Conservation (phyloP, 1,140 invertebrate species). For the Drosophila neocordata region DNA sequence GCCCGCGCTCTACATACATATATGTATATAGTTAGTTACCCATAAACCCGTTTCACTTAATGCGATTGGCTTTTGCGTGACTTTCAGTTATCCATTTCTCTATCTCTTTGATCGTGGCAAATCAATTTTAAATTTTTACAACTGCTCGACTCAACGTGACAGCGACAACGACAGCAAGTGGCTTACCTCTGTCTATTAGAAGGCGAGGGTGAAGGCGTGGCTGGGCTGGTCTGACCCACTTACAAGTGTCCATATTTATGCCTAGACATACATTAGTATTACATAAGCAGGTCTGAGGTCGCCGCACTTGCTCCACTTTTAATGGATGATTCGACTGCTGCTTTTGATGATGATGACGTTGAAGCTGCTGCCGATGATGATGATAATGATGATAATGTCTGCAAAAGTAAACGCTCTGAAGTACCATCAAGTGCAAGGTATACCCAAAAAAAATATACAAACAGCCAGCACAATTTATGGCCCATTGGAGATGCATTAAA, state of each 20-base stretch:
- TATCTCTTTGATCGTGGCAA: constrained; percentile 69
- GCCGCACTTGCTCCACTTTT: constrained; percentile 62
- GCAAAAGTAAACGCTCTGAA: constrained; percentile 45
- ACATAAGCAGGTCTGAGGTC: constrained; percentile 53
- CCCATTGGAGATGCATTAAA: constrained; percentile 76
- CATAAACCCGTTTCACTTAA: constrained; percentile 45
- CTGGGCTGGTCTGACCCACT: constrained; percentile 31
- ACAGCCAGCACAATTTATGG: constrained; percentile 65
- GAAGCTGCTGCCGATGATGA: neutral
- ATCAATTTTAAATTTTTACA: constrained; percentile 60
- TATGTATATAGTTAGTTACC: neutral
- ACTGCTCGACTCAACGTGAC: constrained; percentile 54
- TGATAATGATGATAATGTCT: constrained; percentile 18
- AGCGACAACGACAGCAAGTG: constrained; percentile 28
- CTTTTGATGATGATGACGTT: too few species aligned
- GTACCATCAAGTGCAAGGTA: constrained; percentile 66
- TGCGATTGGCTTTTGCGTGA: constrained; percentile 65
- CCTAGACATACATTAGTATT: constrained; percentile 40
- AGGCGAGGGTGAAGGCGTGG: constrained; percentile 50
- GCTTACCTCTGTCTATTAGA: neutral
- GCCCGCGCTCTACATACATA: neutral
- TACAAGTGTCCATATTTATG: constrained; percentile 32
- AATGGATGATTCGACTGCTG: constrained; percentile 10
- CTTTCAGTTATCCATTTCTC: constrained; percentile 78
- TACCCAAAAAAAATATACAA: constrained; percentile 40